Percentiles rank a stretch among this genome's conserved stretches.
Evolutionary conservation across 2,888 invertebrate genomes (phyloP).

Genomic region (Drymonia ruficornis): DNA sequence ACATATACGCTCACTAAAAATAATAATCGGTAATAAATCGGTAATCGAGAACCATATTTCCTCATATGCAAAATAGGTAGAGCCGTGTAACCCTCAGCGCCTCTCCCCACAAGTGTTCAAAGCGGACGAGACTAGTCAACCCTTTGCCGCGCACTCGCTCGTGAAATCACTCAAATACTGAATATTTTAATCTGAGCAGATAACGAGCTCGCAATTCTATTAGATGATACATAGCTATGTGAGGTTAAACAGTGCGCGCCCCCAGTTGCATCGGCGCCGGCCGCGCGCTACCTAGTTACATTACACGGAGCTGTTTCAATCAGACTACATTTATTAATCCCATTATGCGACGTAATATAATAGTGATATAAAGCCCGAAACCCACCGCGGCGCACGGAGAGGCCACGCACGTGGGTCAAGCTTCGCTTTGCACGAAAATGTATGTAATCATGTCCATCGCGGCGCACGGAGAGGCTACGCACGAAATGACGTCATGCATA

Average conservation of each 20-base stretch:
- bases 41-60: constrained; percentile 56
- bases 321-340: constrained; percentile 29
- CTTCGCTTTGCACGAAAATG: too few species aligned
- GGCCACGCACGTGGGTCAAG: too few species aligned
- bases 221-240: constrained; percentile 78
- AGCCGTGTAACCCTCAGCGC: constrained; percentile 53
- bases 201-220: constrained; percentile 85
- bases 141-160: constrained; percentile 84
- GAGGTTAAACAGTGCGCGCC: constrained; percentile 69
- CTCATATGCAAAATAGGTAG: constrained; percentile 68
- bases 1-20: too few species aligned
- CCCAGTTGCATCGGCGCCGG: constrained; percentile 46
- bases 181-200: constrained; percentile 85
- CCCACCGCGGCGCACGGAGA: too few species aligned
- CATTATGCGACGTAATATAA: constrained; percentile 19
- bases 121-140: constrained; percentile 83
- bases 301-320: constrained; percentile 22
- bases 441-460: too few species aligned
- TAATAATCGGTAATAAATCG: constrained; percentile 32
- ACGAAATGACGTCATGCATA: too few species aligned
- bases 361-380: constrained; percentile 5
- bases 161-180: constrained; percentile 86
- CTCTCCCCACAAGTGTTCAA: constrained; percentile 81
- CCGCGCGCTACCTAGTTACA: constrained; percentile 13
- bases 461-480: too few species aligned